A percentile compares a stretch with the other conserved stretches of the same genome.
Evolutionary conservation across 2,113 vertebrate species (phyloP).

Genomic region (Rhynchopsitta pachyrhyncha): DNA sequence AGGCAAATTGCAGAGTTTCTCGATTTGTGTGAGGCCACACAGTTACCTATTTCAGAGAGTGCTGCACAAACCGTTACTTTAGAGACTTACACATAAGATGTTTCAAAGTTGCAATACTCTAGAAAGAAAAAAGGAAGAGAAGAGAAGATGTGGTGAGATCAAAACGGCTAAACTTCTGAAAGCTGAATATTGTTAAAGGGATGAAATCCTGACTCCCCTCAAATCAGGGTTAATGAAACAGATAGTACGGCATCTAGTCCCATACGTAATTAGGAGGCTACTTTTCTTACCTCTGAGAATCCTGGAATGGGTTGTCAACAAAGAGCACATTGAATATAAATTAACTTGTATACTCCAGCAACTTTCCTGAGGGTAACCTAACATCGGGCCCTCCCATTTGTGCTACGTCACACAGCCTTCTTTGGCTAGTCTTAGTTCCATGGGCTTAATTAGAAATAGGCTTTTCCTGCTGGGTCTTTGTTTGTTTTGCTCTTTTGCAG

Average conservation of each 20-base stretch:
- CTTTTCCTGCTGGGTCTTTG: not conserved
- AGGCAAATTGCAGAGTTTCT: not conserved
- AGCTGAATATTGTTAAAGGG: not conserved
- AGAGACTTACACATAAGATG: not conserved
- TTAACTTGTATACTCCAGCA: not conserved
- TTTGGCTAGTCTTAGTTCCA: not conserved
- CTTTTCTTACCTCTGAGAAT: not conserved
- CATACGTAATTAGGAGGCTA: not conserved
- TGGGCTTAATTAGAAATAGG: not conserved
- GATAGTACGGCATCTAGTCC: not conserved
- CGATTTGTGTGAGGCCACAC: fast-evolving
- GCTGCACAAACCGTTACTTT: not conserved
- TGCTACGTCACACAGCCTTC: not conserved
- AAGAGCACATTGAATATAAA: not conserved
- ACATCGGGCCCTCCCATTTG: not conserved
- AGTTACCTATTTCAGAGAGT: not conserved
- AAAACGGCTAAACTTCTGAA: not conserved
- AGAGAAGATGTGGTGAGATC: not conserved
- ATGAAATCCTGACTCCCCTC: not conserved
- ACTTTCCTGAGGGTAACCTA: not conserved
- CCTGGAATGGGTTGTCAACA: not conserved
- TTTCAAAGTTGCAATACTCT: not conserved
- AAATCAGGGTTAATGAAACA: not conserved
- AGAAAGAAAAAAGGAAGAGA: not conserved
- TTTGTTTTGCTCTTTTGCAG: not conserved